Conservation (phyloP, 2,797 vertebrate species). For the Notolabrus celidotus region DNA sequence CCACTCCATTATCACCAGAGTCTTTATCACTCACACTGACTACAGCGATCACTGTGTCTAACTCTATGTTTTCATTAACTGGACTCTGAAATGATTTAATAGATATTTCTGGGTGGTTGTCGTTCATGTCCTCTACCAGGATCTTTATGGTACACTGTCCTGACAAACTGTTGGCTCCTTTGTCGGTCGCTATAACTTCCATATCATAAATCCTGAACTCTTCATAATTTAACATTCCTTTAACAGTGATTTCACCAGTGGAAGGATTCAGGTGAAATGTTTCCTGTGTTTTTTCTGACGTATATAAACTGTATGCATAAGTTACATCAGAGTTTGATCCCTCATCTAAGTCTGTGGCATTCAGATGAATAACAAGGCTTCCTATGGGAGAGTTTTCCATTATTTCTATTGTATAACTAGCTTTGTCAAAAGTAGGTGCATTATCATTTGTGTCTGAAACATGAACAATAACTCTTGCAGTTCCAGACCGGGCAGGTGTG, state of each 20-base stretch:
- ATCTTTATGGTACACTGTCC: conserved; percentile 79
- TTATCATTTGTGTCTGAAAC: conserved; percentile 84
- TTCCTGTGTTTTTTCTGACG: conserved; percentile 72
- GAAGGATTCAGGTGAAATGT: conserved; percentile 66
- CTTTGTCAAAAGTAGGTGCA: conserved; percentile 78
- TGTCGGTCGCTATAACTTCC: conserved; percentile 81
- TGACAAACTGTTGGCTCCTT: conserved; percentile 67
- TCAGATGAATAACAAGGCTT: conserved; percentile 80
- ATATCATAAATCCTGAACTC: conserved; percentile 83
- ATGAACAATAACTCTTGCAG: conserved; percentile 68
- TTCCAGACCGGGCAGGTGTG: conserved; percentile 67
- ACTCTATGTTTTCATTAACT: conserved; percentile 11
- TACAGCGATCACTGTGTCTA: conserved; percentile 77
- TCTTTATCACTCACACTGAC: conserved; percentile 82
- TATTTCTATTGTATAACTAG: conserved; percentile 61
- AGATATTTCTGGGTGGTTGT: conserved; percentile 78
- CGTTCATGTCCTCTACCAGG: conserved; percentile 79
- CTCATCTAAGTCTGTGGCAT: conserved; percentile 77
- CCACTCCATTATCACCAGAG: conserved; percentile 79
- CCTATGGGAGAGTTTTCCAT: conserved; percentile 69
- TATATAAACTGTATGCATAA: conserved; percentile 76
- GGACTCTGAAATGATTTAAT: conserved; percentile 49
- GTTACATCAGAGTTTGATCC: conserved; percentile 62
- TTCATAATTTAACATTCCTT: conserved; percentile 84
- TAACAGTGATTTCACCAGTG: conserved; percentile 82